Base-by-base conservation (phyloP, 2,888 invertebrate species). In the Clistopyga incitator region DNA sequence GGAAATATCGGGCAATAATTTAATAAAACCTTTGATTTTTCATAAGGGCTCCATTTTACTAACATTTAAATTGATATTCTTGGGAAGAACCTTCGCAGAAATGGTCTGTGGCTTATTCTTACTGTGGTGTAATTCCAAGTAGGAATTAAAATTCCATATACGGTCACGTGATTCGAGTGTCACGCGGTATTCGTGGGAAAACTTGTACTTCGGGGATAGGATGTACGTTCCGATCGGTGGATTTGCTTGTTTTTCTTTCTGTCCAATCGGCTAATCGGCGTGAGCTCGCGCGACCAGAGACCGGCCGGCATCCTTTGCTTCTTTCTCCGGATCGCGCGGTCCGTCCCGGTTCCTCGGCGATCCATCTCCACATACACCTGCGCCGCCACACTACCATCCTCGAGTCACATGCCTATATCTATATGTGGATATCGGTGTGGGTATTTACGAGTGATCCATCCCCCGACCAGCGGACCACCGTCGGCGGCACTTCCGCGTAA, bases 401-500 rank as follows among this genome's bases (percentile, higher is more conserved):
- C 45, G 29, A 10, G 23, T 38, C 18, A 34, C 18, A 18, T 42
- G 67, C 29, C 11, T 23, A 68, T 29, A 52, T 0, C 3, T 20
- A 3, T 52, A 18, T 15, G 6, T 38, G 34, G 65, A 64, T 56
- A 78, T 23, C 34, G 64, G 79, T 76, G 52, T 72, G 72, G 38
- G 42, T 79, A 76, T 65, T 64, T 76, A 59, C 76, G 13, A 34
- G 34, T 67, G 71, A 67, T 56, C 52, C 76, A 83, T 67, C 83
- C 34, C 54, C 77, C 65, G 61, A 77, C 25, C 74, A 72, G 20
- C 52, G 92, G 91, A 92, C 91, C 91, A 91, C 91, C 91, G 90
- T 91, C 90, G 88, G 90, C 86, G 88, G 86, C 88, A 85, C 87
- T 89, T 90, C 89, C 90, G 89, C 90, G 88, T 84, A 85, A 81